Evolutionary conservation across 2,113 vertebrate genomes (phyloP).

Genomic region (Aegypius monachus): DNA sequence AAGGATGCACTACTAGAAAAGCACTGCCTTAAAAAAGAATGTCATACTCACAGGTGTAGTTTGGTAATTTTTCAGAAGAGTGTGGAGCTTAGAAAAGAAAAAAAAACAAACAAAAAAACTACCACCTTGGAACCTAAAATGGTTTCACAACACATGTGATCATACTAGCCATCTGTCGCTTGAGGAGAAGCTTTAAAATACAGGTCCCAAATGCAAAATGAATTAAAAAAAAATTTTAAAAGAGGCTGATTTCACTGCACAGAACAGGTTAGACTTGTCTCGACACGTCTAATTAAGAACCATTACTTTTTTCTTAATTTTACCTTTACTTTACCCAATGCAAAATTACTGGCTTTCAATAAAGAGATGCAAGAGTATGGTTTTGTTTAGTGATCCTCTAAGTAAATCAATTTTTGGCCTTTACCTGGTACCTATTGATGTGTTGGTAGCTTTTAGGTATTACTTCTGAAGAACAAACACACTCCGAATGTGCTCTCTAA

Average conservation of each 20-base stretch:
- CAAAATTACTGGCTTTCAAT: neutral
- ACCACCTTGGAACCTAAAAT: neutral
- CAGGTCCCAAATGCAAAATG: neutral
- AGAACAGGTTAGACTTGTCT: neutral
- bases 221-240: neutral
- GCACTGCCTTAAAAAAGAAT: neutral
- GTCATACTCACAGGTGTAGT: neutral
- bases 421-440: neutral
- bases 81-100: neutral
- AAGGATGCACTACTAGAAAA: neutral
- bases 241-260: neutral
- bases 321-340: neutral
- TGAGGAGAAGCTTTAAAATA: neutral
- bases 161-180: rapidly evolving
- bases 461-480: neutral
- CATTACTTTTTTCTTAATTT: neutral
- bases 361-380: neutral
- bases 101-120: neutral
- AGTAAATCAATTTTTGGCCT: neutral
- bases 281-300: neutral
- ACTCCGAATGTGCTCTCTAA: neutral
- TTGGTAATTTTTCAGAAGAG: neutral
- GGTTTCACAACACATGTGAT: neutral
- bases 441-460: neutral
- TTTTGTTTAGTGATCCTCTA: neutral